A percentile compares a stretch with the other conserved stretches of the same genome.
These are phyloP conservation scores for Dromococcyx pavoninus DNA, from an alignment of 2,797 vertebrate species.

Conservation along the genomic window DNA sequence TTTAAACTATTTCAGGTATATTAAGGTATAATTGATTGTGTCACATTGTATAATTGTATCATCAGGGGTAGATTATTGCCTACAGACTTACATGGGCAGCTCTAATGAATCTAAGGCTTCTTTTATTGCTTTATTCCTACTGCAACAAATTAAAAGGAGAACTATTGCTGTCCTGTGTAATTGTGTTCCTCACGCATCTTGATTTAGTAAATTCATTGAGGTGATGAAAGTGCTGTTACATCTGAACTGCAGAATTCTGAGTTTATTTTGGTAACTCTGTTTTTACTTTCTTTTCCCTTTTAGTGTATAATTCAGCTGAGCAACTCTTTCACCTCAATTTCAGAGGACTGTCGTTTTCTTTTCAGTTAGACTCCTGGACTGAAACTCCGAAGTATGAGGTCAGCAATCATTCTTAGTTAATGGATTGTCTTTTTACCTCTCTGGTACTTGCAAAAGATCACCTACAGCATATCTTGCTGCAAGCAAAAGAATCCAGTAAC, in stretches of 20 bases:
- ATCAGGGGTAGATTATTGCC: background rate
- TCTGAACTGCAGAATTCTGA: background rate
- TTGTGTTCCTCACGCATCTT: background rate
- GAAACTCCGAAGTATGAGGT: conserved; percentile 99
- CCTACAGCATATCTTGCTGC: background rate
- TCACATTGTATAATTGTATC: background rate
- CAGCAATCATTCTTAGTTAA: conserved; percentile 57
- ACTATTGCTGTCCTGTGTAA: background rate
- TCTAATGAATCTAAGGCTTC: background rate
- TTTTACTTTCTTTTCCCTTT: conserved; percentile 27
- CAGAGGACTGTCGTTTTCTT: conserved; percentile 96
- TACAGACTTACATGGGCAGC: background rate
- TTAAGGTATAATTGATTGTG: background rate
- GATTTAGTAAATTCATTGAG: background rate
- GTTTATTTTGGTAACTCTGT: background rate
- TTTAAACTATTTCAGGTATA: background rate
- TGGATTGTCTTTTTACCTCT: background rate
- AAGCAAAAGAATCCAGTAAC: background rate
- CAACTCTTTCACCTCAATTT: conserved; percentile 99
- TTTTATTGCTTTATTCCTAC: background rate
- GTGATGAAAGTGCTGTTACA: background rate
- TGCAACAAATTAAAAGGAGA: background rate
- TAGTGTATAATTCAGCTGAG: conserved; percentile 97
- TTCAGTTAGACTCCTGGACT: conserved; percentile 97
- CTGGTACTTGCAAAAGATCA: background rate